Conservation (phyloP, 2,888 invertebrate genomes). For the Thalpophila matura region DNA sequence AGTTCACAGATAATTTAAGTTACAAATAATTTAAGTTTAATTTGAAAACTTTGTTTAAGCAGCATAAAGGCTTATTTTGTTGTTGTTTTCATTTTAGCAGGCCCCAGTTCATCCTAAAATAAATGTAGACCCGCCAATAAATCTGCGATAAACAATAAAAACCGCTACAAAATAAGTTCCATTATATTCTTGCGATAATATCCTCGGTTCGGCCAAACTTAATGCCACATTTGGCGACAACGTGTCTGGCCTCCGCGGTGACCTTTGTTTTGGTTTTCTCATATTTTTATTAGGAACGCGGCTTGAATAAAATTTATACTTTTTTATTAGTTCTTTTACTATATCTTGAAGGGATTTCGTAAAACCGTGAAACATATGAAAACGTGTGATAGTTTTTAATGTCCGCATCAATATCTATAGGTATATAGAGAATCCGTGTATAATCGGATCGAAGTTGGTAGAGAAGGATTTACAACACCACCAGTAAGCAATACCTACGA, state of each 20-base stretch:
- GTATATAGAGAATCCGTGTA: no score
- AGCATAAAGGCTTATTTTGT: no score
- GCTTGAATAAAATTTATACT: slow-evolving; percentile 57
- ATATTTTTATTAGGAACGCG: slow-evolving; percentile 61
- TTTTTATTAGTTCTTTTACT: slow-evolving; percentile 52
- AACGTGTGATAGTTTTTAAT: slow-evolving; percentile 31
- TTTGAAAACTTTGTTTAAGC: no score
- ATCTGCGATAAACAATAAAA: slow-evolving; percentile 54
- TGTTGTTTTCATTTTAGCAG: no score
- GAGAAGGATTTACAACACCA: no score
- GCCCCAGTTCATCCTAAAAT: background rate
- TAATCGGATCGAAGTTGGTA: no score
- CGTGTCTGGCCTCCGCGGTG: slow-evolving; percentile 66
- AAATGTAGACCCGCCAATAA: slow-evolving; percentile 28
- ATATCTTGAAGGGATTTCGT: slow-evolving; percentile 25
- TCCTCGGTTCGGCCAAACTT: slow-evolving; percentile 64
- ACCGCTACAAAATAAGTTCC: slow-evolving; percentile 52
- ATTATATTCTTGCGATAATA: slow-evolving; percentile 59
- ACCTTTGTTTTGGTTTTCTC: slow-evolving; percentile 66
- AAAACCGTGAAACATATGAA: slow-evolving; percentile 13
- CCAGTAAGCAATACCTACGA: no score
- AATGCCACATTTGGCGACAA: slow-evolving; percentile 73
- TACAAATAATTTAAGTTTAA: no score
- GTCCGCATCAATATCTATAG: background rate
- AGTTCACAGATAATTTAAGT: no score